Evolutionary conservation across 2,888 invertebrate genomes (phyloP).

Genomic region (Bibio marci): DNA sequence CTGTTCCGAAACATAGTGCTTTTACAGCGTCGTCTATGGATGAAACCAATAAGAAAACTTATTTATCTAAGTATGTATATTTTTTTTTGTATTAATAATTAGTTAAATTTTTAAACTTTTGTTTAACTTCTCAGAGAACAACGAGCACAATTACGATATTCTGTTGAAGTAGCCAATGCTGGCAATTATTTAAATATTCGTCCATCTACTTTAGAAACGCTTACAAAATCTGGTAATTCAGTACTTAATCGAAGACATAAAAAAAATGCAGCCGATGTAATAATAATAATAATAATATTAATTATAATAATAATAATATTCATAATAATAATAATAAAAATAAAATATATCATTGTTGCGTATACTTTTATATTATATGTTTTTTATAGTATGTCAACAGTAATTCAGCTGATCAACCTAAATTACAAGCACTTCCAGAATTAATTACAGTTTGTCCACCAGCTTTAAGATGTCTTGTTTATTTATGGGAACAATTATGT

Average conservation of each 20-base stretch:
- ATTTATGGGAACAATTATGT: constrained; percentile 77
- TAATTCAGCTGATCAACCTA: constrained; percentile 16
- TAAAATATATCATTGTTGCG: too few species aligned
- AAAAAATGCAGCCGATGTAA: constrained; percentile 14
- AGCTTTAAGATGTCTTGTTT: constrained; percentile 71
- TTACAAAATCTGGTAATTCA: constrained; percentile 62
- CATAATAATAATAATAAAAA: too few species aligned
- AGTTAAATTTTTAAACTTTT: not conserved
- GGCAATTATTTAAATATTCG: constrained; percentile 62
- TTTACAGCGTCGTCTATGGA: constrained; percentile 50
- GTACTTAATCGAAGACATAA: constrained; percentile 51
- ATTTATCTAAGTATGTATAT: constrained; percentile 8
- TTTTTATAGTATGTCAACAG: constrained; percentile 4
- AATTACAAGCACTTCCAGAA: constrained; percentile 28
- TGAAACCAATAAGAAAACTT: constrained; percentile 19
- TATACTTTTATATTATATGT: too few species aligned
- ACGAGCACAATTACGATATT: constrained; percentile 61
- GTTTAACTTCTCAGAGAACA: constrained; percentile 30
- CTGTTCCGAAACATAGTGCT: constrained; percentile 61
- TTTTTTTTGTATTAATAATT: not conserved
- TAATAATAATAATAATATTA: constrained; percentile 11
- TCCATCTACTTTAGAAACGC: constrained; percentile 57
- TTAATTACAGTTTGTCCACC: constrained; percentile 64
- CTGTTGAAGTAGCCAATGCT: constrained; percentile 64
- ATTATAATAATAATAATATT: too few species aligned